These are phyloP conservation scores for Allygus modestus DNA, from an alignment of 2,888 invertebrate species.

Conservation along the genomic window DNA sequence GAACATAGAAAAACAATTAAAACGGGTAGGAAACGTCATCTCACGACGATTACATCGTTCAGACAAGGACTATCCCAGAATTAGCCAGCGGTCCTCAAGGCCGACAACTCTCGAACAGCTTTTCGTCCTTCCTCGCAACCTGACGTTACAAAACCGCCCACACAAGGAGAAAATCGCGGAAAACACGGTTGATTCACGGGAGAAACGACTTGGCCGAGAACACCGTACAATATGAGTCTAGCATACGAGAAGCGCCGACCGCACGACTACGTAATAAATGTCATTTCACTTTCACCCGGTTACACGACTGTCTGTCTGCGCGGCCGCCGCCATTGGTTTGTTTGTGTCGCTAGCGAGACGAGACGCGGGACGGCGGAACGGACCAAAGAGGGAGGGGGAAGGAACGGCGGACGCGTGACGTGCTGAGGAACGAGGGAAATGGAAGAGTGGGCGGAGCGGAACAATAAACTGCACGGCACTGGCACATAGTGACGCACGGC, in stretches of 20 bases:
- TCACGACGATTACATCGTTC: neutral
- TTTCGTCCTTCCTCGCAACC: conserved; percentile 22
- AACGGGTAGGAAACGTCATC: conserved; percentile 2
- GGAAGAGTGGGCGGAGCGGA: neutral
- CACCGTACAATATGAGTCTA: conserved; percentile 13
- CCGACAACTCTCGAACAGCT: neutral
- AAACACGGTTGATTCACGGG: conserved; percentile 30
- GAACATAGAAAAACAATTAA: conserved; percentile 28
- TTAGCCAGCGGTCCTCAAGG: conserved; percentile 25
- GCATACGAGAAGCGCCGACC: conserved; percentile 36
- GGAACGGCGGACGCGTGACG: neutral
- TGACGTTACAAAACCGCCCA: conserved; percentile 23
- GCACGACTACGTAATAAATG: conserved; percentile 58
- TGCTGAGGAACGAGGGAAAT: neutral
- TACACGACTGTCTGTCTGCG: conserved; percentile 42
- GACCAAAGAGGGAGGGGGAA: neutral
- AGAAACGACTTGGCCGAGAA: conserved; percentile 34
- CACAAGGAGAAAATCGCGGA: conserved; percentile 14
- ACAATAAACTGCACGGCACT: neutral
- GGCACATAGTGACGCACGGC: neutral
- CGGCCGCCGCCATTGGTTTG: conserved; percentile 40
- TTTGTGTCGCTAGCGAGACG: conserved; percentile 54
- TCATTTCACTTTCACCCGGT: conserved; percentile 62
- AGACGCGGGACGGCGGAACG: conserved; percentile 39
- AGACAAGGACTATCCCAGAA: conserved; percentile 46